A percentile compares a stretch with the other conserved stretches of the same genome.
Conservation (phyloP, 2,888 invertebrate genomes). For the Pseudanteris insignis region DNA sequence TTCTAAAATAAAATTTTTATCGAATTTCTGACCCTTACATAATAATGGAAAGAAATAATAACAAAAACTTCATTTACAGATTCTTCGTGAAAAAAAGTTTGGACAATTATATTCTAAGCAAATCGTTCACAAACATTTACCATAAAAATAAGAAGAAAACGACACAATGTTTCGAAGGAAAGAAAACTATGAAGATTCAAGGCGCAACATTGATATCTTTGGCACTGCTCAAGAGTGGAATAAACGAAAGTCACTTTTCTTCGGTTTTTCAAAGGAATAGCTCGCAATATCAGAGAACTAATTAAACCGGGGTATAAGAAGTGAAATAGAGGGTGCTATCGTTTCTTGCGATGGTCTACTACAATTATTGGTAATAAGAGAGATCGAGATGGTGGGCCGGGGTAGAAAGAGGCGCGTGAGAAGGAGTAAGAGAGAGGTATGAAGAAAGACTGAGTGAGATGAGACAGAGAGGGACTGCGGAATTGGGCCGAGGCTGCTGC, state of each 20-base stretch:
- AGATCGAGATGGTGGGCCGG: neutral
- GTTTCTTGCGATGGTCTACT: conserved; percentile 53
- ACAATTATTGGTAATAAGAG: conserved; percentile 41
- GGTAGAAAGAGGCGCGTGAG: conserved; percentile 3
- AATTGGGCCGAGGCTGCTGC: conserved; percentile 48
- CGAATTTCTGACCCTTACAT: no score
- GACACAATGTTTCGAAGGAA: no score
- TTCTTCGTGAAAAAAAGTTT: no score
- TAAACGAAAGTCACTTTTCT: conserved; percentile 37
- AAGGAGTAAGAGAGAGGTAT: neutral
- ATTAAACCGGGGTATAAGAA: conserved; percentile 63
- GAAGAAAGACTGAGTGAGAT: conserved; percentile 6
- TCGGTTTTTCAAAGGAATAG: conserved; percentile 54
- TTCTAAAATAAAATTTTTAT: no score
- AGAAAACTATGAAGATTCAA: no score
- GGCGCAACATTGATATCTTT: conserved; percentile 20
- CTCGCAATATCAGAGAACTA: conserved; percentile 61
- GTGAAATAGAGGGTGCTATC: conserved; percentile 61
- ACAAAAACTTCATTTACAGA: no score
- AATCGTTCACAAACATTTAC: no score
- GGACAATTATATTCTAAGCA: no score
- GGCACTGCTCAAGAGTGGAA: conserved; percentile 15
- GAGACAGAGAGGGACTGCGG: conserved; percentile 30
- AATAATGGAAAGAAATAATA: no score
- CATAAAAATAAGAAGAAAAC: no score